Percentiles rank a stretch among this genome's conserved stretches.
Evolutionary conservation across 2,888 invertebrate genomes (phyloP).

Genomic region (Diaperis boleti): DNA sequence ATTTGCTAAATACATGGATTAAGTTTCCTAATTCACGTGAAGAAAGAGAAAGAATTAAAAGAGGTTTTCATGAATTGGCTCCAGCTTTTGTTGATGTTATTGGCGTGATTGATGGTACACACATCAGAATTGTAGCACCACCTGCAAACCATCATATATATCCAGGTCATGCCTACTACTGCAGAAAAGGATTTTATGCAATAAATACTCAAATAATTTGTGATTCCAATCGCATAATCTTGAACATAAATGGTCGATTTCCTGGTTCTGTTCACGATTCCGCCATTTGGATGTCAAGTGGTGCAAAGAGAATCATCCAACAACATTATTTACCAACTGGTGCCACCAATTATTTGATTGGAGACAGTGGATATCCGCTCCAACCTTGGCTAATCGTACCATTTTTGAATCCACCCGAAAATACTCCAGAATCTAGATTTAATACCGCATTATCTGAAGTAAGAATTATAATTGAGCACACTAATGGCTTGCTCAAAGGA

Average conservation of each 20-base stretch:
- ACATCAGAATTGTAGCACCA: conserved; percentile 25
- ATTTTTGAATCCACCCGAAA: background rate
- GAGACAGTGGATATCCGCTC: conserved; percentile 16
- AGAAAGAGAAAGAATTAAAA: no score
- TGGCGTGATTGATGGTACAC: conserved; percentile 27
- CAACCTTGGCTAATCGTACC: conserved; percentile 9
- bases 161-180: conserved; percentile 32
- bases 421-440: background rate
- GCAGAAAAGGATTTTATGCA: conserved; percentile 32
- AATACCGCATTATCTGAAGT: background rate
- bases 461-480: background rate
- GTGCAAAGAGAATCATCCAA: background rate
- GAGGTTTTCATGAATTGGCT: background rate
- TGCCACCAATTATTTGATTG: background rate
- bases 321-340: background rate
- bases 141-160: conserved; percentile 29
- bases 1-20: no score
- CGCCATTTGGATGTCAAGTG: no score
- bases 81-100: background rate
- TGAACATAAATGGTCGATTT: conserved; percentile 12
- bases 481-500: conserved; percentile 25
- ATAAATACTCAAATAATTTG: conserved; percentile 32
- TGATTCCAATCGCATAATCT: conserved; percentile 1
- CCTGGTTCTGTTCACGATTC: conserved; percentile 17
- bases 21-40: no score